Percentiles rank a stretch among this genome's conserved stretches.
Conservation (phyloP, 2,888 invertebrate species). For the Aphodius sticticus region DNA sequence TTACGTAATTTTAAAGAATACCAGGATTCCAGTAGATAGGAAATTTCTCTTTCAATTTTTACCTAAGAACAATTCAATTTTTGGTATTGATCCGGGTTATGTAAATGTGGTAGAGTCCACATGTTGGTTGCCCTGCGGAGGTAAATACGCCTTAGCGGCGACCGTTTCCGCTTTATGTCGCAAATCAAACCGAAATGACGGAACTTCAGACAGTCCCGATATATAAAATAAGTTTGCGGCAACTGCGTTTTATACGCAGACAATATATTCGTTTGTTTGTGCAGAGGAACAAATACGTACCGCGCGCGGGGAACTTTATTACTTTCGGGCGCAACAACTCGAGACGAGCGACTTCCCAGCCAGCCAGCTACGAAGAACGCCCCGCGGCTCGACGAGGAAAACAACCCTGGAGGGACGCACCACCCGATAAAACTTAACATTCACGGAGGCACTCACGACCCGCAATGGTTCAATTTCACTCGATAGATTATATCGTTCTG, state of each 20-base stretch:
- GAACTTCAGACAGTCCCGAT: slow-evolving; percentile 17
- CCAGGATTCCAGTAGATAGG: too few species aligned
- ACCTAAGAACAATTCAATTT: too few species aligned
- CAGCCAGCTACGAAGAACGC: background rate
- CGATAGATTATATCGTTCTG: background rate
- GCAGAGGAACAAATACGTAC: slow-evolving; percentile 19
- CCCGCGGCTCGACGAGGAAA: background rate
- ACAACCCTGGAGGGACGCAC: background rate
- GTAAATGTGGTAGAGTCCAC: background rate
- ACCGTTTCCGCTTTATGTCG: background rate
- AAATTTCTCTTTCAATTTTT: too few species aligned
- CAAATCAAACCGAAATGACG: slow-evolving; percentile 14
- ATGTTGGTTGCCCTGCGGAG: background rate
- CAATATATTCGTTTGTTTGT: slow-evolving; percentile 20
- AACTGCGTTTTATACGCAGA: slow-evolving; percentile 23
- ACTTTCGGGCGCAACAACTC: slow-evolving; percentile 4
- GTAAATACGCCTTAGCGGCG: background rate
- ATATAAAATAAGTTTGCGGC: slow-evolving; percentile 20
- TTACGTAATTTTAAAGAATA: too few species aligned
- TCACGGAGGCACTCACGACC: background rate
- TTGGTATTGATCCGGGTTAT: background rate
- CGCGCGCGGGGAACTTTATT: background rate
- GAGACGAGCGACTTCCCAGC: background rate
- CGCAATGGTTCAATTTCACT: background rate
- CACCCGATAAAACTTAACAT: background rate